A percentile compares a stretch with the other conserved stretches of the same genome.
phyloP scores from a whole-genome alignment of 2,888 invertebrate species.

The Rhagium mordax region DNA sequence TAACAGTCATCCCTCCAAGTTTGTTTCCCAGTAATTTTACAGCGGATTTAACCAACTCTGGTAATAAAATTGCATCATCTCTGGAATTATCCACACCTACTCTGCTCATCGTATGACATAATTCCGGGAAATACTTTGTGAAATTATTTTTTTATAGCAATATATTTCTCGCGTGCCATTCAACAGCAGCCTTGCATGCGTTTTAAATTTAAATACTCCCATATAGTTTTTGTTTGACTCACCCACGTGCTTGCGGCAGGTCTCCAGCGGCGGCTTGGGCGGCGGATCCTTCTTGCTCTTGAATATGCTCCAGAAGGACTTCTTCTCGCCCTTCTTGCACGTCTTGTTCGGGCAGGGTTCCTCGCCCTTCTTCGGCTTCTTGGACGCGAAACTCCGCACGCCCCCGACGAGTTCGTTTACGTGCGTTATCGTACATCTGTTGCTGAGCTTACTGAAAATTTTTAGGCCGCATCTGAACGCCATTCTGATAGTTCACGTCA shows the following conservation, averaged over 20 bases:
- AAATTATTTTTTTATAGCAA: background rate
- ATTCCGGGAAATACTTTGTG: background rate
- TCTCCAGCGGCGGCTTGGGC: conserved; percentile 4
- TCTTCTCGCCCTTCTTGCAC: background rate
- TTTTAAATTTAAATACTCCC: background rate
- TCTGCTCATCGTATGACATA: background rate
- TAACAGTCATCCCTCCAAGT: too few species aligned
- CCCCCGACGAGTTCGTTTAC: background rate
- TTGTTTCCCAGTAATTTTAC: too few species aligned
- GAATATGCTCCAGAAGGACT: conserved; percentile 23
- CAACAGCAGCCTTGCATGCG: background rate
- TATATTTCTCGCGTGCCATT: background rate
- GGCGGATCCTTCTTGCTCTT: background rate
- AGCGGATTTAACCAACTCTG: background rate
- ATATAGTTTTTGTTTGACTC: too few species aligned
- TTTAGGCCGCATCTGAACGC: background rate
- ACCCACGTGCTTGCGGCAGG: background rate
- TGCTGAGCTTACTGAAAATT: background rate
- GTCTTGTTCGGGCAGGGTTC: background rate
- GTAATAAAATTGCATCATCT: too few species aligned
- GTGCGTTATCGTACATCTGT: background rate
- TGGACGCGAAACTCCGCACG: background rate
- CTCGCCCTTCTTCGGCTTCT: background rate
- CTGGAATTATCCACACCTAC: background rate
- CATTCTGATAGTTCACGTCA: background rate